Base-by-base conservation (phyloP, 2,888 invertebrate genomes). In the Apotomis betuletana region DNA sequence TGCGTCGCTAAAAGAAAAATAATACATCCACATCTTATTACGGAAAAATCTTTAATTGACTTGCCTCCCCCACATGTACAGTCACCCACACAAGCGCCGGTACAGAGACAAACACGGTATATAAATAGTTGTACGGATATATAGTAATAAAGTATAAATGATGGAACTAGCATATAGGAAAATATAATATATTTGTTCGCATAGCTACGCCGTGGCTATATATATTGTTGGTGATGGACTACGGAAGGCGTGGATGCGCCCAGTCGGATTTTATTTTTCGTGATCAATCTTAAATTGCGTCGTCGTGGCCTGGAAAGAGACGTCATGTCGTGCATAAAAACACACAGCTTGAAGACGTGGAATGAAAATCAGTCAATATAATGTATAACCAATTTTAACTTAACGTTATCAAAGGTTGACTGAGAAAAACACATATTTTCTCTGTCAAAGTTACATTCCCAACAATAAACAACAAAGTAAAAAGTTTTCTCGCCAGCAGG, bases 81-180 rank as follows among this genome's bases (percentile, higher is more conserved):
- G 41, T 6, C 6, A 41, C 41, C 79, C 82, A 76, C 80, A 79
- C 80, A 79, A 77, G 77, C 46, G 65, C 69, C 27, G 67, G 41
- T 74, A 79, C 69, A 77, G 85, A 86, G 85, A 86, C 85, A 85
- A 79, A 80, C 75, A 80, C 76, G 73, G 76, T 84, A 80, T 89
- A 90, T 89, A 87, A 87, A 89, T 91, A 90, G 90, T 89, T 88
- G 83, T 86, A 80, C 79, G 80, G 81, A 85, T 90, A 88, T 91
- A 91, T 89, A 90, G 90, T 89, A 90, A 92, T 92, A 92, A 93
- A 93, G 92, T 91, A 93, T 92, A 93, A 92, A 92, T 92, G 92
- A 93, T 93, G 91, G 88, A 92, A 91, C 89, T 89, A 87, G 90
- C 90, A 91, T 92, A 92, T 91, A 92, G 89, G 88, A 91, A 92